These are phyloP conservation scores for Oxyura jamaicensis DNA, from an alignment of 2,113 vertebrate species.

Conservation along the genomic window DNA sequence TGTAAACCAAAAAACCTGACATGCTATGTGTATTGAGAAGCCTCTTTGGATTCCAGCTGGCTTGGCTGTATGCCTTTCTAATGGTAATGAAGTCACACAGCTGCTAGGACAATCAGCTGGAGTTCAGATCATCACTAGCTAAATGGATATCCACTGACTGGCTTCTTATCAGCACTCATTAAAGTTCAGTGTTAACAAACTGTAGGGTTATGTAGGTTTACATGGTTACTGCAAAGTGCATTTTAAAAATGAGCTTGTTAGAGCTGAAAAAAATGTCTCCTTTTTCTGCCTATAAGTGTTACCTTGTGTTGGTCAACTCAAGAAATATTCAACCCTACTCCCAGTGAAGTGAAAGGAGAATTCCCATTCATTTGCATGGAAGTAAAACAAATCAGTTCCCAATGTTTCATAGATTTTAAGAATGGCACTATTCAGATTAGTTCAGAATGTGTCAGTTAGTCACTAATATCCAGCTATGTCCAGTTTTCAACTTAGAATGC, in stretches of 20 bases:
- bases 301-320: conserved; percentile 60
- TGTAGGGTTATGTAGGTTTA: conserved; percentile 67
- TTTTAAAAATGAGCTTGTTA: conserved; percentile 74
- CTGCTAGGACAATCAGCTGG: conserved; percentile 86
- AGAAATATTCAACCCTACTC: neutral
- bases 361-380: conserved; percentile 39
- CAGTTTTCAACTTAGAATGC: conserved; percentile 38
- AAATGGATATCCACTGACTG: conserved; percentile 80
- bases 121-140: conserved; percentile 80
- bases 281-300: conserved; percentile 31
- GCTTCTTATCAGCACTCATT: conserved; percentile 80
- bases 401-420: conserved; percentile 46
- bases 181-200: conserved; percentile 74
- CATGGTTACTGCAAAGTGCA: conserved; percentile 67
- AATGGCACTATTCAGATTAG: conserved; percentile 60
- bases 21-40: conserved; percentile 72
- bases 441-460: conserved; percentile 25
- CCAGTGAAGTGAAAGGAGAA: conserved; percentile 35
- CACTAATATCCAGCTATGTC: conserved; percentile 9
- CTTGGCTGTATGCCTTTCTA: conserved; percentile 83
- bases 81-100: conserved; percentile 86
- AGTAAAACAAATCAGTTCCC: conserved; percentile 43
- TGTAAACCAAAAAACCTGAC: conserved; percentile 70
- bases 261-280: neutral
- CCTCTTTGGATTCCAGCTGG: conserved; percentile 81